Evolutionary conservation across 2,113 vertebrate genomes (phyloP), one percentile per base, ranked within the genome.

Genomic region (Mugil cephalus): DNA sequence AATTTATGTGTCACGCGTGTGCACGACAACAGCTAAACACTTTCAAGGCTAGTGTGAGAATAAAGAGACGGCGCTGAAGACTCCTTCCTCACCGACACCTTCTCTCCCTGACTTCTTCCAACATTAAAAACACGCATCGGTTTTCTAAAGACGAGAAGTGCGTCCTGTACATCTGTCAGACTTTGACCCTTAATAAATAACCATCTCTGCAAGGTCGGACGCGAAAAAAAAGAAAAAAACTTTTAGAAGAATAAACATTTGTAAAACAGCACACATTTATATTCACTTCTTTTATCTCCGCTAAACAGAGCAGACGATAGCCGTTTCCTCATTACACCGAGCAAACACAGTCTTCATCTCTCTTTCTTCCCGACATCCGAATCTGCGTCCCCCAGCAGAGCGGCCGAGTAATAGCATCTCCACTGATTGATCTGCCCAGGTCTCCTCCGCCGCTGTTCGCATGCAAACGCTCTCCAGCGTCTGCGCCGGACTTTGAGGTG

Each of bases 371-470:
- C 8, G 1, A 51, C 53, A 15, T 7, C 21, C 10, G 8, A 4
- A 17, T 34, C 67, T 40, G 39, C 51, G 5, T 13, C 46, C 67
- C 15, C 47, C 40, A 45, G 38, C 48, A 45, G 45, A 65, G 73
- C 18, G 48, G 54, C 17, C 40, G 0, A 55, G 51, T 48, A 77
- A 68, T 50, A 62, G 61, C 15, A 3, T 71, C 56, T 53, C 30
- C 55, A 79, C 74, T 79, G 79, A 87, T 76, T 79, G 79, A 87
- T 79, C 82, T 61, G 13, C 38, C 51, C 62, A 75, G 77, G 77
- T 74, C 53, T 70, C 56, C 65, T 65, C 15, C 30, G 69, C 19
- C 42, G 62, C 74, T 10, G 46, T 77, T 70, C 84, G 85, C 70
- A 80, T 77, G 53, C 36, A 13, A 78, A 71, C 47, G n/a, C 18